Base-by-base conservation (phyloP, 2,888 invertebrate genomes). In the Eucera pruinosa region DNA sequence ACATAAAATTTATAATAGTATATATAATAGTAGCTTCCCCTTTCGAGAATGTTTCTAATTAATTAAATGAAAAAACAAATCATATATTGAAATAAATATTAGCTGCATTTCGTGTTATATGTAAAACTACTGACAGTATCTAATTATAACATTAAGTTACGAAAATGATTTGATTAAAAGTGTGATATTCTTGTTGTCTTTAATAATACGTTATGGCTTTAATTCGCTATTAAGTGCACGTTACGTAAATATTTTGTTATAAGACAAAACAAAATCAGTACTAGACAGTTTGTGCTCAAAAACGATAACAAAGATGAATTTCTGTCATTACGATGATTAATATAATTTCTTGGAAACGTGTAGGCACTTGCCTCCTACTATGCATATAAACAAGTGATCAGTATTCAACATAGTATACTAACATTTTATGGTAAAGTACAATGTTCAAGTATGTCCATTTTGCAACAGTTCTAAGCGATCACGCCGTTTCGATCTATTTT, bases 291-390 rank as follows among this genome's bases (percentile, higher is more conserved):
- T 71, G 52, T 54, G 65, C 62, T 69, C 33, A 47, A 36, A 52
- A 27, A 69, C 54, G 47, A 39, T 50, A 18, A 82, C 18, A 30
- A 54, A 41, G 30, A 41, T 58, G 67, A 73, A 41, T 62, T 30
- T 43, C 5, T 66, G 50, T 60, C 36, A 11, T 57, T 33, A 27
- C 33, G 41, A 62, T 36, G 41, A 70, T 61, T 57, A 54, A 30
- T 74, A 64, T 18, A 64, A 64, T 47, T 48, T 6, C 25, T 39
- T 50, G 33, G 25, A 72, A 78, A 75, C 62, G 54, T 23, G 57
- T 62, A 66, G 68, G 71, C 68, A 80, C 73, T 77, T 77, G 76
- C 70, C 80, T 66, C 45, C 47, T 48, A 39, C 23, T 71, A 55
- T 54, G 30, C 33, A n/a, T n/a, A n/a, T 33, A 33, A 66, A 71